Evolutionary conservation across 2,113 vertebrate species (phyloP), one percentile per base, ranked within the genome.

Genomic region (Nibea albiflora): DNA sequence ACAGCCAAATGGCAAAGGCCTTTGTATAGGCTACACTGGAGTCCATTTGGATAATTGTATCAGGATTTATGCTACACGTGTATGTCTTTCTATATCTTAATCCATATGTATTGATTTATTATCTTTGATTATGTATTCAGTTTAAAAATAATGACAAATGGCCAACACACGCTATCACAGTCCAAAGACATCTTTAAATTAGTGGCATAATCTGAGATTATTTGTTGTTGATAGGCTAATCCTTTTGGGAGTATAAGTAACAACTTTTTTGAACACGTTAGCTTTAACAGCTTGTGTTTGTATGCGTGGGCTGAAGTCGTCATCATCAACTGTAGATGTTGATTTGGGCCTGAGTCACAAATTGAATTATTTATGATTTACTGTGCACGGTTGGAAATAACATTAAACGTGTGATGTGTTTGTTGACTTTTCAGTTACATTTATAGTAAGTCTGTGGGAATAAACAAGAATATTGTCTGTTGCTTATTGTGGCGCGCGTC

Each of bases 11-110:
- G 50, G 22, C n/a, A 6, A 58, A 28, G 67, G 58, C 78, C 67
- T 80, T 71, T 81, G 60, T 86, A 2, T 15, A 14, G 64, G 53
- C 70, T 66, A 17, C 19, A 16, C 49, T 22, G 22, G 61, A 72
- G 28, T 81, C 77, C 73, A 78, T 90, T 88, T 82, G 28, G 67
- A 73, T 89, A 85, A 88, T 87, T 90, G 68, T 69, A 35, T 75
- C 58, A 57, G 76, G 79, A 77, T 88, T 88, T 63, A 87, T 70
- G 24, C 62, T 57, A 81, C 64, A n/a, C 16, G 1, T 70, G 75
- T 28, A 3, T 76, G 24, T 49, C 56, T 72, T 16, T 64, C 9
- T 28, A 11, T 22, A 47, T 65, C 61, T 54, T 67, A 39, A 44
- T 79, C 42, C 44, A 7, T 66, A 72, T n/a, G n/a, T n/a, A n/a